phyloP scores from a whole-genome alignment of 64 coral and sea anemone species.

The Platygyra sinensis region DNA sequence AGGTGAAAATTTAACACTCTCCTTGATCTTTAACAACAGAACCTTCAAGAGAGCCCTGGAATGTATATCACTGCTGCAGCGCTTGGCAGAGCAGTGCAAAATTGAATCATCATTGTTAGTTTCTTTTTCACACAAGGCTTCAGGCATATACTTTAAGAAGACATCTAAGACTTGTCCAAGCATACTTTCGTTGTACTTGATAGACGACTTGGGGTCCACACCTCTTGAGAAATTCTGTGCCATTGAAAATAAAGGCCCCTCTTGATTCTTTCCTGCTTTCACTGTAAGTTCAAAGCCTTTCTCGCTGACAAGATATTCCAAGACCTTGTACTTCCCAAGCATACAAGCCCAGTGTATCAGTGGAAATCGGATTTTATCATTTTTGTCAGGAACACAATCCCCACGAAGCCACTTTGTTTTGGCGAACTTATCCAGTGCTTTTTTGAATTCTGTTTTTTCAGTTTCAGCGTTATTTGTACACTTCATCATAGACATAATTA shows the following conservation, averaged over 20 bases:
- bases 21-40: slow-evolving; percentile 22
- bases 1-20: background rate
- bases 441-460: slow-evolving; percentile 32
- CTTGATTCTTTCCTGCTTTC: background rate
- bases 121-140: slow-evolving; percentile 28
- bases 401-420: slow-evolving; percentile 39
- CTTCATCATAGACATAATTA: slow-evolving; percentile 2
- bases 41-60: slow-evolving; percentile 12
- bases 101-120: background rate
- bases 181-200: background rate
- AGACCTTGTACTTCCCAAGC: slow-evolving; percentile 16
- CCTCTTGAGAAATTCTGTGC: background rate
- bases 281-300: slow-evolving; percentile 7
- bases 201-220: background rate
- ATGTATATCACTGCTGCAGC: background rate
- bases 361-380: background rate
- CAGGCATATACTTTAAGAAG: slow-evolving; percentile 8
- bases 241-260: slow-evolving; percentile 8
- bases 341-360: slow-evolving; percentile 41
- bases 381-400: slow-evolving; percentile 16
- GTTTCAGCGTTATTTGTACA: background rate
- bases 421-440: slow-evolving; percentile 11
- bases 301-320: slow-evolving; percentile 13
- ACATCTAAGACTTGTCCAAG: slow-evolving; percentile 20
- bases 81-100: slow-evolving; percentile 18